These are phyloP conservation scores for Cryptomyrus ogoouensis DNA, from an alignment of 2,113 vertebrate species.

Conservation along the genomic window DNA sequence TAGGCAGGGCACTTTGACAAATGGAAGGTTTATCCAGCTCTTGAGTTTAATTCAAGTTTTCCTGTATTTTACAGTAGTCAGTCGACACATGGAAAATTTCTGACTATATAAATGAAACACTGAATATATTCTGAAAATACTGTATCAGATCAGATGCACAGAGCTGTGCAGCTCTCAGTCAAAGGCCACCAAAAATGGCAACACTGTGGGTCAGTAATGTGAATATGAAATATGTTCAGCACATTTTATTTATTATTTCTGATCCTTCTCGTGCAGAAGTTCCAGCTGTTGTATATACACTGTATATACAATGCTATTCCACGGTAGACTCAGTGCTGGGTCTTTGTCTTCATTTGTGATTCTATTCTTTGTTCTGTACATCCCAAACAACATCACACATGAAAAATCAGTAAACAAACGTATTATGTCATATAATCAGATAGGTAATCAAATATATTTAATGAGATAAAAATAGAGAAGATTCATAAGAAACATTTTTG, in stretches of 20 bases:
- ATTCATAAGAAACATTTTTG: neutral
- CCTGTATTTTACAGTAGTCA: neutral
- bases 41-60: neutral
- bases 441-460: neutral
- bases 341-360: neutral
- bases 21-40: conserved; percentile 1
- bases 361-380: neutral
- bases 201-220: neutral
- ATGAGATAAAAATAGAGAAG: neutral
- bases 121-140: neutral
- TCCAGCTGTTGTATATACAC: neutral
- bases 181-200: neutral
- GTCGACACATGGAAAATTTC: neutral
- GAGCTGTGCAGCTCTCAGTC: neutral
- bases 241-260: neutral
- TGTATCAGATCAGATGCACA: neutral
- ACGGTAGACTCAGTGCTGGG: neutral
- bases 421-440: neutral
- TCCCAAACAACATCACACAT: neutral
- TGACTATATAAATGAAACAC: neutral
- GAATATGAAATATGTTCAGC: neutral
- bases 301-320: neutral
- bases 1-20: neutral
- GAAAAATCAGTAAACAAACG: neutral
- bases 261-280: neutral